phyloP scores from a whole-genome alignment of 1,140 invertebrate species.

The Heliothis subflexa region DNA sequence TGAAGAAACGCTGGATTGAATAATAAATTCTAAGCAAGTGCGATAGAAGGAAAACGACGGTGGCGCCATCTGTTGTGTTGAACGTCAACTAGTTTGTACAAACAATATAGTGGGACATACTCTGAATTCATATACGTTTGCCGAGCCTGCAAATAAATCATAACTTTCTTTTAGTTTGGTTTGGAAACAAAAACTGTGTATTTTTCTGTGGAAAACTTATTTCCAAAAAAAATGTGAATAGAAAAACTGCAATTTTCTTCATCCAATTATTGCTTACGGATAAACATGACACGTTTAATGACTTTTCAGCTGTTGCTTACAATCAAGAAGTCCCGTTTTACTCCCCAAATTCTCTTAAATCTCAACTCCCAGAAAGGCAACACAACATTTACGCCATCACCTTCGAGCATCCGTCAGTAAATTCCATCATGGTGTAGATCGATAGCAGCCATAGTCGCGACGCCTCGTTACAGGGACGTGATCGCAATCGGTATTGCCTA shows the following conservation, averaged over 20 bases:
- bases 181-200: neutral
- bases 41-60: slow-evolving; percentile 14
- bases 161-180: neutral
- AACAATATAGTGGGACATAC: neutral
- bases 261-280: too few species aligned
- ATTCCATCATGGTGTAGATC: slow-evolving; percentile 73
- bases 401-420: slow-evolving; percentile 48
- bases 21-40: slow-evolving; percentile 30
- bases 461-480: slow-evolving; percentile 82
- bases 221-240: too few species aligned
- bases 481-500: slow-evolving; percentile 81
- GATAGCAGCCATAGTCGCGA: slow-evolving; percentile 74
- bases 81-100: slow-evolving; percentile 6
- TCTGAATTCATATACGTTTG: neutral
- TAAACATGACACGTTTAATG: too few species aligned
- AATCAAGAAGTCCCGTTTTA: neutral
- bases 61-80: slow-evolving; percentile 12
- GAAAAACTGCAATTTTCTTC: too few species aligned
- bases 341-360: slow-evolving; percentile 1
- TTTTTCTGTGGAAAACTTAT: neutral
- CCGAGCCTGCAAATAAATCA: slow-evolving; percentile 11
- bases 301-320: too few species aligned
- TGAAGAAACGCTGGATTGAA: slow-evolving; percentile 23
- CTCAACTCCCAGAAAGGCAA: slow-evolving; percentile 12
- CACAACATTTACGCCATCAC: slow-evolving; percentile 48